phyloP scores from a whole-genome alignment of 2,113 vertebrate genomes.

The mouse (Mus musculus) region GRCm39 chr3:133330001-133330500 shows the following conservation, averaged over 20 bases:
- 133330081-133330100: not conserved
- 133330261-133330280: constrained; percentile 31
- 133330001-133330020: not conserved
- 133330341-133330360: constrained; percentile 30
- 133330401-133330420: not conserved
- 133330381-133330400: not conserved
- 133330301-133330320: not conserved
- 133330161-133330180: not conserved
- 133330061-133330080: not conserved
- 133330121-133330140: not conserved
- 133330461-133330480: not conserved
- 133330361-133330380: not conserved
- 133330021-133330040: not conserved
- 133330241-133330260: not conserved
- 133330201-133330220: not conserved
- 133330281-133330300: not conserved
- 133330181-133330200: not conserved
- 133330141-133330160: not conserved
- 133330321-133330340: constrained; percentile 8
- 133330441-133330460: not conserved
- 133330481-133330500: not conserved
- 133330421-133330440: not conserved
- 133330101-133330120: not conserved
- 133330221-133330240: not conserved
- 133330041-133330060: not conserved